Base-by-base conservation (phyloP, 30 jellyfish, hydroid and myxozoan genomes). In the Aurelia aurita complex sp. Pacific region DNA sequence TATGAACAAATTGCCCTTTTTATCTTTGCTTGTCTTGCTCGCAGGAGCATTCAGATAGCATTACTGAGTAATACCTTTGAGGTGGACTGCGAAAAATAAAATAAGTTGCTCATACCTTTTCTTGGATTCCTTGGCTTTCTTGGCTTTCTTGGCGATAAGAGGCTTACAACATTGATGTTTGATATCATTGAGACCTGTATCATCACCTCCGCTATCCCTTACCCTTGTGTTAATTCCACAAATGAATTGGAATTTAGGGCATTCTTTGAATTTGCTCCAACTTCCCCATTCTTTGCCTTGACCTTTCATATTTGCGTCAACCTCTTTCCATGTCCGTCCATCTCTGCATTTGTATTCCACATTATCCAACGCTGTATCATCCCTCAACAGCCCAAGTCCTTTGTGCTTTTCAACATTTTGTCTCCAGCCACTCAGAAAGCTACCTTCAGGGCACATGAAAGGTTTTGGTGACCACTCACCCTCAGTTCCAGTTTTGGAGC, bases 321-420 rank as follows among this genome's bases (percentile, higher is more conserved):
- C 65, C 65, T 43, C 81, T 12, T 34, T 38, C 92, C 92, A 83
- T 40, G 80, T 40, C 14, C 52, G 73, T 62, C 36, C 36, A 32
- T 83, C 86, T 51, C 92, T 83, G 85, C 92, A 83, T 43, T 73
- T 77, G 66, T 83, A 83, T 40, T 83, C 87, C 33, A 83, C 92
- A 46, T 52, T 70, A 17, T 19, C 61, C 50, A 81, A n/a, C 10
- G 62, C 89, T 40, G 89, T 80, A 68, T 82, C 92, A 72, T 82
- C 92, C 36, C 61, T 46, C 1, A 52, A 51, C 52, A 54, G 35
- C 2, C 92, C 92, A 46, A 68, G n/a, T 7, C 92, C 85, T 53
- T 12, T 17, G 46, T 38, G 55, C 16, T 64, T 67, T 52, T 82
- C 79, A 52, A 82, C 85, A 38, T 70, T 71, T 53, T 82, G 92